Evolutionary conservation across 2,797 vertebrate genomes (phyloP).

Genomic region (Linurgus olivaceus): DNA sequence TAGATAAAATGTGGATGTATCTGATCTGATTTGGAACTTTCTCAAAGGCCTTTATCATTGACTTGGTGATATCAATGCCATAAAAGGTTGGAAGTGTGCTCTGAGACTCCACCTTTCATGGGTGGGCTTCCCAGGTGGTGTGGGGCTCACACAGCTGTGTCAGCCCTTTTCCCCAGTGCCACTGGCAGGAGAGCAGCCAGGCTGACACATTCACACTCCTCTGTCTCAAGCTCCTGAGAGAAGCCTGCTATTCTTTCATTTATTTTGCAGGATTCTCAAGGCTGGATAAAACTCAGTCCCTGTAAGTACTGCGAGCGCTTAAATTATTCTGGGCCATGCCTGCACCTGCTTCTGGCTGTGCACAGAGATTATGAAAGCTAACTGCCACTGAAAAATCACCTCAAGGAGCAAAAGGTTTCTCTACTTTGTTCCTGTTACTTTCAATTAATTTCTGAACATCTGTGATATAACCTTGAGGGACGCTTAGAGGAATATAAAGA

Average conservation of each 20-base stretch:
- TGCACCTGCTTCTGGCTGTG: background rate
- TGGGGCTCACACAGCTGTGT: accelerated
- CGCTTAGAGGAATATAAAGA: background rate
- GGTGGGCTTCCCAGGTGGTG: background rate
- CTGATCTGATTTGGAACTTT: background rate
- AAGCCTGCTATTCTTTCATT: background rate
- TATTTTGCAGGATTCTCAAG: background rate
- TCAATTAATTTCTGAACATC: background rate
- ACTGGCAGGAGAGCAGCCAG: background rate
- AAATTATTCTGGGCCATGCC: background rate
- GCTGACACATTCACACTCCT: background rate
- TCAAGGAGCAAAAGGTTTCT: background rate
- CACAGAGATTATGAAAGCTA: background rate
- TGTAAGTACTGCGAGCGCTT: accelerated
- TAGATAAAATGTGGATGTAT: background rate
- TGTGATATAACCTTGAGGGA: background rate
- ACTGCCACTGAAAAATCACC: background rate
- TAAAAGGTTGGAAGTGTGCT: background rate
- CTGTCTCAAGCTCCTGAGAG: background rate
- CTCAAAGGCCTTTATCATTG: background rate
- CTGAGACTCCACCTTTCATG: background rate
- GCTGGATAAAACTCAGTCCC: background rate
- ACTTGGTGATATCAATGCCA: background rate
- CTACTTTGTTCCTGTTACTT: background rate
- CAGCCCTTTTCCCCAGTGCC: background rate